These are phyloP conservation scores for Dreissena rostriformis DNA, from an alignment of 1,140 invertebrate species.

Conservation along the genomic window DNA sequence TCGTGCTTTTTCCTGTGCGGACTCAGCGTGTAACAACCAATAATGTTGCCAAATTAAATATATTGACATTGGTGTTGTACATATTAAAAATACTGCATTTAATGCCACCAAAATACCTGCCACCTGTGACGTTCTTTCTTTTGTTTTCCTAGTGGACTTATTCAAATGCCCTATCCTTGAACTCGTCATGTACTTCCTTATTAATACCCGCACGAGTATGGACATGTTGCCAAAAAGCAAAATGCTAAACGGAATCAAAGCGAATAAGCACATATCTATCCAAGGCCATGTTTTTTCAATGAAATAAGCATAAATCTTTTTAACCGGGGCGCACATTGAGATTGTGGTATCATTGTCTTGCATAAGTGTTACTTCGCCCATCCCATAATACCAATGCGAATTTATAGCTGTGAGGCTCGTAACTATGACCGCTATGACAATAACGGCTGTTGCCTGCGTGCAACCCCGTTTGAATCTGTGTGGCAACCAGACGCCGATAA, in stretches of 20 bases:
- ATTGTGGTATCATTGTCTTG: neutral
- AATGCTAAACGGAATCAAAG: slow-evolving; percentile 25
- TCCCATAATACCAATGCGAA: slow-evolving; percentile 44
- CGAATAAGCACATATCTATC: slow-evolving; percentile 46
- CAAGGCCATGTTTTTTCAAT: slow-evolving; percentile 42
- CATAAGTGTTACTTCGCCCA: neutral
- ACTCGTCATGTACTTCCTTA: slow-evolving; percentile 35
- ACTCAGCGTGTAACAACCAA: slow-evolving; percentile 10
- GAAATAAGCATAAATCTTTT: slow-evolving; percentile 22
- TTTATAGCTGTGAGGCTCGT: slow-evolving; percentile 9
- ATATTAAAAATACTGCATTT: slow-evolving; percentile 42
- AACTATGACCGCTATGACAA: slow-evolving; percentile 13
- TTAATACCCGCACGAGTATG: slow-evolving; percentile 26
- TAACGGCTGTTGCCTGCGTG: slow-evolving; percentile 18
- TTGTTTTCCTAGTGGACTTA: neutral
- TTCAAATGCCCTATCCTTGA: neutral
- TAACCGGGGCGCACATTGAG: slow-evolving; percentile 4
- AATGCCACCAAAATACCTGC: slow-evolving; percentile 31
- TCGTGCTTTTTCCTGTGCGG: neutral
- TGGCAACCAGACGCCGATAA: slow-evolving; percentile 64
- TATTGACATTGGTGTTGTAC: slow-evolving; percentile 53
- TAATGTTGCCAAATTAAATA: slow-evolving; percentile 28
- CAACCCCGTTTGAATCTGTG: slow-evolving; percentile 52
- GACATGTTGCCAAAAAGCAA: slow-evolving; percentile 35
- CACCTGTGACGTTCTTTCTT: slow-evolving; percentile 23